Base-by-base conservation (phyloP, 2,888 invertebrate genomes). In the Melieria crassipennis region DNA sequence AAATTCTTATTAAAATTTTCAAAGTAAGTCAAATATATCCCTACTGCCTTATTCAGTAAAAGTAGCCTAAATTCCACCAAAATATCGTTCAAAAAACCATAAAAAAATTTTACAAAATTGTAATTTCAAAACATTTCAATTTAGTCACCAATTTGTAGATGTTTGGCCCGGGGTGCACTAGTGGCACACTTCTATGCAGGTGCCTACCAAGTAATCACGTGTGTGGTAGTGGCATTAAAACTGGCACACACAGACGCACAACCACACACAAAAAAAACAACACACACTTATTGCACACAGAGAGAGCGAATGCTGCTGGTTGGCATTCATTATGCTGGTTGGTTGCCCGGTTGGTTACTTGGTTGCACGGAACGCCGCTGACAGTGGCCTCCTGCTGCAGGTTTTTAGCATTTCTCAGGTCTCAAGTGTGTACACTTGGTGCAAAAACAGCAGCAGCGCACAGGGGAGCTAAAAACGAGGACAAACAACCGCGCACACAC, bases 301-400 rank as follows among this genome's bases (percentile, higher is more conserved):
- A 52, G 5, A 52, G 52, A 52, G 16, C 30, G 30, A 30, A 30
- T 30, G 30, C 30, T 30, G 30, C 30, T 77, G 76, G 79, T 75
- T 77, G 72, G 74, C 76, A 75, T 57, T 75, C 76, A 78, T 77
- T 80, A 80, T 80, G 81, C 79, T 82, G 81, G 81, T 82, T 81
- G 78, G 80, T 82, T 76, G 78, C 80, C 77, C 82, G 80, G 79
- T 80, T 80, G 81, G 81, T 80, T 80, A 10, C 16, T 52, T 46
- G 5, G 9, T 61, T 61, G 11, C 10, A 13, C n/a, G 10, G 43
- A 13, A 5, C 16, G n/a, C 11, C 52, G 13, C 52, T n/a, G n/a
- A 52, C 52, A 52, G 5, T 52, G n/a, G 9, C 52, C 9, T n/a
- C 52, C 11, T 13, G 30, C 30, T 30, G 30, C 30, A 30, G 30